Evolutionary conservation across 2,797 vertebrate genomes (phyloP).

Genomic region (Hippoglossus hippoglossus): DNA sequence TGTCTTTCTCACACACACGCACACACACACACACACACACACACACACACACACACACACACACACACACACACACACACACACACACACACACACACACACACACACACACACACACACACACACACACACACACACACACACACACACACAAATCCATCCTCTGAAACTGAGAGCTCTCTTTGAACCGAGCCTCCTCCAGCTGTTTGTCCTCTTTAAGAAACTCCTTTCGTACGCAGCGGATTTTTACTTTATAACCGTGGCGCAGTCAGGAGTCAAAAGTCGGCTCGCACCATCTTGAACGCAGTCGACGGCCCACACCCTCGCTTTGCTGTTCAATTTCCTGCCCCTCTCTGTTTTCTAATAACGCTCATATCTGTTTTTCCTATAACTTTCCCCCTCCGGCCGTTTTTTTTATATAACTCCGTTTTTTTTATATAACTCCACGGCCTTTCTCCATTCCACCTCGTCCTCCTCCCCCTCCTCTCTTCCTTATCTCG

Average conservation of each 20-base stretch:
- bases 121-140: neutral
- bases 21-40: conserved; percentile 11
- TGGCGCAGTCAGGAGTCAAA: conserved; percentile 30
- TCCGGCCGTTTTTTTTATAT: conserved; percentile 24
- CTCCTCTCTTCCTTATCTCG: conserved; percentile 60
- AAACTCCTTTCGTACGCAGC: conserved; percentile 49
- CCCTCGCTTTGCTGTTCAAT: conserved; percentile 42
- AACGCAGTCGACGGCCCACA: conserved; percentile 19
- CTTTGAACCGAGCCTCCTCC: conserved; percentile 72
- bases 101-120: neutral
- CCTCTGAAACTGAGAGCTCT: conserved; percentile 57
- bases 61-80: conserved; percentile 24
- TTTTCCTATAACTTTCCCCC: conserved; percentile 61
- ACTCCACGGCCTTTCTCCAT: conserved; percentile 48
- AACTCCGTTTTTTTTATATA: conserved; percentile 33
- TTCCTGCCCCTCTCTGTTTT: conserved; percentile 50
- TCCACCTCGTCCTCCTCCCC: neutral
- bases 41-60: conserved; percentile 32
- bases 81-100: neutral
- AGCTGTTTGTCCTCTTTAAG: conserved; percentile 76
- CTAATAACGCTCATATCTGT: conserved; percentile 52
- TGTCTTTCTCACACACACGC: neutral
- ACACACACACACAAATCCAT: conserved; percentile 42
- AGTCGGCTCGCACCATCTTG: conserved; percentile 45
- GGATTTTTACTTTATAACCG: conserved; percentile 54